These are phyloP conservation scores for Phortica variegata DNA, from an alignment of 1,140 invertebrate genomes.

Conservation along the genomic window DNA sequence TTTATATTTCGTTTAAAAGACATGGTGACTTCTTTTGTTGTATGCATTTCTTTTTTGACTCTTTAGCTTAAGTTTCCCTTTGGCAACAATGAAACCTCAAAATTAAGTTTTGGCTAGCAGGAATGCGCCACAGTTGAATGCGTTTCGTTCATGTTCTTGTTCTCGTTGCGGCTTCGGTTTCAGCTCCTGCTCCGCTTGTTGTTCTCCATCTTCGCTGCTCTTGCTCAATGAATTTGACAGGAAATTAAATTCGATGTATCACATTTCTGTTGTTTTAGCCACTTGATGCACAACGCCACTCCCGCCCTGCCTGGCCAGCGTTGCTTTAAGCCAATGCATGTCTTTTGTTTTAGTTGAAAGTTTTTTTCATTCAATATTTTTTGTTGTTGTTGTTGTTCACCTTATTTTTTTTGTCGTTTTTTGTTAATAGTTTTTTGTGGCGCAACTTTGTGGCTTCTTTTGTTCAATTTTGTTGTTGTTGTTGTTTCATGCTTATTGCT, in stretches of 20 bases:
- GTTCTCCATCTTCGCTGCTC: conserved; percentile 10
- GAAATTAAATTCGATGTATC: conserved; percentile 55
- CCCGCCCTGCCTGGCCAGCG: conserved; percentile 8
- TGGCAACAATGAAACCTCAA: conserved; percentile 48
- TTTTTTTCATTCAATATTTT: conserved; percentile 46
- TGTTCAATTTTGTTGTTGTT: conserved; percentile 38
- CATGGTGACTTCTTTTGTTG: too few relatives aligned
- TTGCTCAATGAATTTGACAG: conserved; percentile 47
- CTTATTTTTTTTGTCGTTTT: conserved; percentile 20
- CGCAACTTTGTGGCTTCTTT: conserved; percentile 27
- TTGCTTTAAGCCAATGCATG: conserved; percentile 20
- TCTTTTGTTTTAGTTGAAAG: conserved; percentile 49
- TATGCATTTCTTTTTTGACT: too few relatives aligned
- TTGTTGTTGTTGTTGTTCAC: conserved; percentile 7
- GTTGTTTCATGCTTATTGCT: too few relatives aligned
- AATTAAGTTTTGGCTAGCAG: conserved; percentile 40
- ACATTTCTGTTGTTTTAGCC: conserved; percentile 15
- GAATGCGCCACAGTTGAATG: conserved; percentile 44
- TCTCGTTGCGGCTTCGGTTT: too few relatives aligned
- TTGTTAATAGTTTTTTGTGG: conserved; percentile 14
- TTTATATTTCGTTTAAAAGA: too few relatives aligned
- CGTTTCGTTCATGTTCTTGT: too few relatives aligned
- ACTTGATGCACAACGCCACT: neutral
- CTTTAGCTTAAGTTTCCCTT: too few relatives aligned
- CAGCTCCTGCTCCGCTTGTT: conserved; percentile 30